A percentile compares a stretch with the other conserved stretches of the same genome.
phyloP scores from a whole-genome alignment of 2,113 vertebrate species.

The Ptyas mucosa region DNA sequence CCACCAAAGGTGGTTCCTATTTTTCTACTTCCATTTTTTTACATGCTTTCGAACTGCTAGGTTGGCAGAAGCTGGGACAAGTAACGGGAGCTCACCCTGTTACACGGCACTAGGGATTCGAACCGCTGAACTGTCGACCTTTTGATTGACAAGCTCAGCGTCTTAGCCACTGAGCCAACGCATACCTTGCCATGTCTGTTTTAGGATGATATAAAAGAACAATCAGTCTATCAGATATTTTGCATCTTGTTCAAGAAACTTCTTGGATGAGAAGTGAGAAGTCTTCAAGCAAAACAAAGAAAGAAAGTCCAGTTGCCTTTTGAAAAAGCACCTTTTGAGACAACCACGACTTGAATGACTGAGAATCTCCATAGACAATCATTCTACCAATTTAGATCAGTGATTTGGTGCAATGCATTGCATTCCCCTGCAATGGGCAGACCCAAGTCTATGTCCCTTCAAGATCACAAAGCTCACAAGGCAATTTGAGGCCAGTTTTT shows the following conservation, averaged over 20 bases:
- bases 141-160: too few species aligned
- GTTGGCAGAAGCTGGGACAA: too few species aligned
- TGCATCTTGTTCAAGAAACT: background rate
- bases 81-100: too few species aligned
- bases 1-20: too few species aligned
- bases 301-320: background rate
- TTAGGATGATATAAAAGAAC: background rate
- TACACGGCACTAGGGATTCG: too few species aligned
- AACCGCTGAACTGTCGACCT: too few species aligned
- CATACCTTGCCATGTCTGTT: background rate
- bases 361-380: background rate
- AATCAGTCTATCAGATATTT: background rate
- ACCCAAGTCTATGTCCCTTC: background rate
- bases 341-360: background rate
- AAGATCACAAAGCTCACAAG: background rate
- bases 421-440: background rate
- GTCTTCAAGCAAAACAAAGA: background rate
- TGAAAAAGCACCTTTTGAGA: background rate
- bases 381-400: background rate
- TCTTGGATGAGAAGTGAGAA: background rate
- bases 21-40: too few species aligned
- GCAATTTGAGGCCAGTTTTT: background rate
- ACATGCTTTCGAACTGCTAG: too few species aligned
- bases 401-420: background rate
- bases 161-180: too few species aligned